phyloP scores from a whole-genome alignment of 2,113 vertebrate genomes.

The Kryptolebias marmoratus region DNA sequence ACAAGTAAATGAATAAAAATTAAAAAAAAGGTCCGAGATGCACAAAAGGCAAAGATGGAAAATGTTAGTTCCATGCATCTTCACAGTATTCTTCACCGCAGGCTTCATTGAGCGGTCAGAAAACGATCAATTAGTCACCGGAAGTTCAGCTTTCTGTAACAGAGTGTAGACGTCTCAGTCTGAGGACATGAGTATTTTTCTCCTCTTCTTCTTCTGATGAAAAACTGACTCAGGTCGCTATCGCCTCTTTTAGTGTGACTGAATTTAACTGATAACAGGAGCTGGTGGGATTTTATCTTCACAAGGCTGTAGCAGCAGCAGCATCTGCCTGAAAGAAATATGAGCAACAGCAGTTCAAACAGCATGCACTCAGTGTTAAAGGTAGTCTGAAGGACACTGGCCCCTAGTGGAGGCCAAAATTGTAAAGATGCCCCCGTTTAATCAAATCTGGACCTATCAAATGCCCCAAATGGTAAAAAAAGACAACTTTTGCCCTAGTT shows the following conservation, averaged over 20 bases:
- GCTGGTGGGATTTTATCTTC: conserved; percentile 36
- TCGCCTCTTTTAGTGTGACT: conserved; percentile 4
- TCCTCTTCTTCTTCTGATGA: not conserved
- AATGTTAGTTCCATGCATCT: conserved; percentile 60
- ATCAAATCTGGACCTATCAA: conserved; percentile 33
- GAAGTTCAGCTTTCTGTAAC: not conserved
- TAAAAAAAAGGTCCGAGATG: conserved; percentile 15
- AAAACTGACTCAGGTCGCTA: not conserved
- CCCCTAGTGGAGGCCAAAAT: not conserved
- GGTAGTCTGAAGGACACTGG: not conserved
- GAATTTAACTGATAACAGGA: conserved; percentile 25
- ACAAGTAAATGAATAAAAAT: conserved; percentile 23
- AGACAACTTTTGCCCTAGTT: not conserved
- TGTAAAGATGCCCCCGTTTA: conserved; percentile 12
- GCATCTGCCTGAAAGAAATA: conserved; percentile 30
- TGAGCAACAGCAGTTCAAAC: conserved; percentile 24
- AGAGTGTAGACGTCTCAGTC: not conserved
- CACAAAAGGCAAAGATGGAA: conserved; percentile 41
- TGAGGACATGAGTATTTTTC: not conserved
- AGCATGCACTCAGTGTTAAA: conserved; percentile 25
- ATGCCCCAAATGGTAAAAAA: conserved; percentile 45
- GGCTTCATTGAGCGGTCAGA: conserved; percentile 2
- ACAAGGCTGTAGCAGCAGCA: conserved; percentile 40
- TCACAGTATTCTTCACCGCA: conserved; percentile 68
- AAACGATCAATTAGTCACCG: too few relatives aligned